Conservation (phyloP, 2,797 vertebrate genomes). For the Phoxinus dragarum region DNA sequence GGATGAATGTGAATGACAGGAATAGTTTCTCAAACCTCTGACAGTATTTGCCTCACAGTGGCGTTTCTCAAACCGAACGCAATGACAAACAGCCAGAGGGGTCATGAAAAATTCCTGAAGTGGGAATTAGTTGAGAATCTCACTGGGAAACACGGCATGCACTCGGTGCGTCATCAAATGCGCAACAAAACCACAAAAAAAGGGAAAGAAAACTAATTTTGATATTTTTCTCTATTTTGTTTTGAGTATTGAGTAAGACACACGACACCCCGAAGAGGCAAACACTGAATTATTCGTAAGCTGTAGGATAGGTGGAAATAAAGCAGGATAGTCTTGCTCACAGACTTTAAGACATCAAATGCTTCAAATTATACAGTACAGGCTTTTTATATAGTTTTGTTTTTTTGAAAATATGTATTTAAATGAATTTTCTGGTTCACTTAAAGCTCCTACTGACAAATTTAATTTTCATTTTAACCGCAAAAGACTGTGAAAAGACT, state of each 20-base stretch:
- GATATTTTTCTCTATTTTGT: not conserved
- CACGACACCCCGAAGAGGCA: not conserved
- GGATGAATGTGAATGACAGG: not conserved
- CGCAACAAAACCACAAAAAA: not conserved
- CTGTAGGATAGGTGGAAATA: not conserved
- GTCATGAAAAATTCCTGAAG: not conserved
- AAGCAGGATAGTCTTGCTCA: not conserved
- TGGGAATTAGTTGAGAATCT: not conserved
- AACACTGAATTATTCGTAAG: not conserved
- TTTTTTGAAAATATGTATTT: not conserved
- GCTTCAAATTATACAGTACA: not conserved
- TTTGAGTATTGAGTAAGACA: not conserved
- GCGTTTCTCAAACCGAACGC: not conserved
- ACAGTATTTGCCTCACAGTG: slow-evolving; percentile 18
- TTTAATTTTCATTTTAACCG: not conserved
- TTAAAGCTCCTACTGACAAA: not conserved
- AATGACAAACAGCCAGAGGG: not conserved
- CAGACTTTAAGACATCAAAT: not conserved
- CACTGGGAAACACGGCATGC: not conserved
- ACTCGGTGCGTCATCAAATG: not conserved
- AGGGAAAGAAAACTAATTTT: not conserved
- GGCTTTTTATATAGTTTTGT: not conserved
- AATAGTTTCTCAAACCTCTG: slow-evolving; percentile 4
- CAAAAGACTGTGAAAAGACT: not conserved
- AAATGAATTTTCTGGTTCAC: not conserved